These are phyloP conservation scores for Lophius americanus DNA, from an alignment of 2,797 vertebrate species.

Conservation along the genomic window DNA sequence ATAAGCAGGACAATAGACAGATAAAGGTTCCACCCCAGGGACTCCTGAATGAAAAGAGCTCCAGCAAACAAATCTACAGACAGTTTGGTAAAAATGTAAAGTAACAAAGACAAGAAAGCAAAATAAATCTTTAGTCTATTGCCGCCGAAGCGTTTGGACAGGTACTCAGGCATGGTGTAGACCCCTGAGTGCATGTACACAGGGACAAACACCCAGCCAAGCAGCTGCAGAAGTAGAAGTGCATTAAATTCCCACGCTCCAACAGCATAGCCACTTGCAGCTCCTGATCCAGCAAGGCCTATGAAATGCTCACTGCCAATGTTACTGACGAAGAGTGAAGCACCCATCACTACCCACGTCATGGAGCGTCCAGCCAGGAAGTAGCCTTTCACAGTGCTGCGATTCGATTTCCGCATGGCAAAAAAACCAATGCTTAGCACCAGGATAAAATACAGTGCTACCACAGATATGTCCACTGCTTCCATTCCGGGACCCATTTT, in stretches of 20 bases:
- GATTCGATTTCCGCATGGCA: slow-evolving; percentile 97
- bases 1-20: slow-evolving; percentile 94
- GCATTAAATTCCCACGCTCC: slow-evolving; percentile 99
- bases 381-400: slow-evolving; percentile 96
- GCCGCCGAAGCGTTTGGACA: slow-evolving; percentile 96
- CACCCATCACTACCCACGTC: slow-evolving; percentile 94
- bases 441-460: slow-evolving; percentile 95
- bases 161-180: slow-evolving; percentile 98
- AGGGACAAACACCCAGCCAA: slow-evolving; percentile 98
- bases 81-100: slow-evolving; percentile 98
- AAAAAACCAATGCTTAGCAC: slow-evolving; percentile 94
- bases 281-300: slow-evolving; percentile 97
- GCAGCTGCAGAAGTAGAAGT: slow-evolving; percentile 95
- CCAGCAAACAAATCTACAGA: slow-evolving; percentile 98
- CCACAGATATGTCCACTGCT: slow-evolving; percentile 92
- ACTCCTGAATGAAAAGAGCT: slow-evolving; percentile 98
- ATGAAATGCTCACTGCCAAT: slow-evolving; percentile 99
- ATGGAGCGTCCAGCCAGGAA: slow-evolving; percentile 98
- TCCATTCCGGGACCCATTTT: slow-evolving; percentile 91
- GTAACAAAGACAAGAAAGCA: slow-evolving; percentile 90
- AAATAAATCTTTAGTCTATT: slow-evolving; percentile 96
- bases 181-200: slow-evolving; percentile 97
- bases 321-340: slow-evolving; percentile 99
- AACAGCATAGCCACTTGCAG: slow-evolving; percentile 96
- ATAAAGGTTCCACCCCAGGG: slow-evolving; percentile 98